A percentile compares a stretch with the other conserved stretches of the same genome.
These are phyloP conservation scores for Octodonta nipae DNA, from an alignment of 2,888 invertebrate species.

Conservation along the genomic window DNA sequence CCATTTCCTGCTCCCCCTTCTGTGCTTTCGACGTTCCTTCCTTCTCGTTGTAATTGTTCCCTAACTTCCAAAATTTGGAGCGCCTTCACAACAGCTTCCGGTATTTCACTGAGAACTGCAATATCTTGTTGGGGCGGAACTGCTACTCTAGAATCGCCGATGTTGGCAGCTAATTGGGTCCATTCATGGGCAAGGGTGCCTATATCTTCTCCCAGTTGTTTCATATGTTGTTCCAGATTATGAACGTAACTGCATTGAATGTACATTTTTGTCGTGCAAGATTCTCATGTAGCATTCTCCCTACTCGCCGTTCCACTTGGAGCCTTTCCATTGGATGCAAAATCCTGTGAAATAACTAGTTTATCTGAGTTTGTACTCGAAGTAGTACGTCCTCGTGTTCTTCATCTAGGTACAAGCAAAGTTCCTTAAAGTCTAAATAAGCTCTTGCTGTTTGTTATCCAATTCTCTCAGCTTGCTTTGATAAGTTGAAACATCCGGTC, in stretches of 20 bases:
- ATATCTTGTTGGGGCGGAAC: slow-evolving; percentile 23
- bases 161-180: slow-evolving; percentile 35
- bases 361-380: slow-evolving; percentile 86
- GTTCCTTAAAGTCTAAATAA: slow-evolving; percentile 84
- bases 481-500: slow-evolving; percentile 75
- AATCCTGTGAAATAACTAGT: slow-evolving; percentile 35
- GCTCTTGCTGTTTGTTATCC: slow-evolving; percentile 82
- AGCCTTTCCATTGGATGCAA: slow-evolving; percentile 18
- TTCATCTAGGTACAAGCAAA: slow-evolving; percentile 75
- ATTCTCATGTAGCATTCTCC: slow-evolving; percentile 38
- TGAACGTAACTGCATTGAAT: slow-evolving; percentile 76
- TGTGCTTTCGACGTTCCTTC: slow-evolving; percentile 17
- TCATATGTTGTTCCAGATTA: slow-evolving; percentile 75
- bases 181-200: slow-evolving; percentile 42
- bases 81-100: slow-evolving; percentile 86
- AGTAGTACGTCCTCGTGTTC: slow-evolving; percentile 79
- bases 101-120: slow-evolving; percentile 49
- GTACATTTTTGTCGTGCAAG: slow-evolving; percentile 41
- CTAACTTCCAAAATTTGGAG: slow-evolving; percentile 63
- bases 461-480: slow-evolving; percentile 79
- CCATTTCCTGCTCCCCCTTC: slow-evolving; percentile 26
- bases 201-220: slow-evolving; percentile 71
- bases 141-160: slow-evolving; percentile 32
- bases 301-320: slow-evolving; percentile 36
- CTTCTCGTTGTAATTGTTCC: slow-evolving; percentile 71